Base-by-base conservation (phyloP, 2,888 invertebrate genomes). In the Cantharis flavilabris region DNA sequence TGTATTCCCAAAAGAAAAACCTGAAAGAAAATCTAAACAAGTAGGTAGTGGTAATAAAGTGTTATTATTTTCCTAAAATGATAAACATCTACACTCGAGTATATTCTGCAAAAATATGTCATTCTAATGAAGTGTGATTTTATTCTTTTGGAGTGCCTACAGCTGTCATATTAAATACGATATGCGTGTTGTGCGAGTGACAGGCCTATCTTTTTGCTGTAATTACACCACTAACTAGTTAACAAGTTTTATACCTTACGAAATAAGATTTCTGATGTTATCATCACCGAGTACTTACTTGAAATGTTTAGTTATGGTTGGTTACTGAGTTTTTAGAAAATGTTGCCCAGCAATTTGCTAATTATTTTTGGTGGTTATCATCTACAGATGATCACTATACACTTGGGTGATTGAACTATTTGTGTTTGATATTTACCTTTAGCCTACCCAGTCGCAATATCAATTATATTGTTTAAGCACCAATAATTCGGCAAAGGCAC, bases 201-300 rank as follows among this genome's bases (percentile, higher is more conserved):
- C 71, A 62, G 18, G 69, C 70, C 64, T 73, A 73, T 75, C 73
- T 79, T 77, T 77, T 79, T 72, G 71, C 62, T 72, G 77, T 75
- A 77, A 75, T 73, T 75, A 76, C 73, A 73, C 73, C n/a, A 49
- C 7, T 49, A 49, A 49, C 49, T 49, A 49, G 49, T 49, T 49
- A 49, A 7, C 49, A 49, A 49, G 49, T 49, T 49, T 49, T n/a
- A 7, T 9, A 49, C 49, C 49, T 49, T 49, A 49, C n/a, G n/a
- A 49, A 49, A 49, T 49, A 49, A 49, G 49, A 49, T 49, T 49
- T 7, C n/a, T 49, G 7, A n/a, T 1, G 5, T n/a, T 49, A n/a
- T n/a, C 49, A 26, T 5, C 26, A n/a, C n/a, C n/a, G n/a, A 49
- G 9, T 49, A 9, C 26, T 26, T 26, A 26, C 26, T 26, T 26